Evolutionary conservation across 2,113 vertebrate genomes (phyloP).

Genomic region (Lagopus leucura): DNA sequence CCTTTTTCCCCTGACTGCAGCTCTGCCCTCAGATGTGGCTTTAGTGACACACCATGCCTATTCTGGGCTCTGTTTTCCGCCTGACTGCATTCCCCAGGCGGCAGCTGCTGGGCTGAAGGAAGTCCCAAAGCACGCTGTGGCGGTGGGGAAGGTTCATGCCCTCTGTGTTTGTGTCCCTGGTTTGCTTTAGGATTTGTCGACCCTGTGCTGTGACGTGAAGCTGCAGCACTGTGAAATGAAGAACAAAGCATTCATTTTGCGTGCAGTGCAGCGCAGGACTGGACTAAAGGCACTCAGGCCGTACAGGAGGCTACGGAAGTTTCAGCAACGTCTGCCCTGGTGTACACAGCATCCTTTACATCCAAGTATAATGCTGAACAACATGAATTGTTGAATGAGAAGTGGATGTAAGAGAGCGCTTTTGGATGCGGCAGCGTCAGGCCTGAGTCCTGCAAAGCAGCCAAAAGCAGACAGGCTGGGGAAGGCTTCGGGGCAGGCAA

Average conservation of each 20-base stretch:
- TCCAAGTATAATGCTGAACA: rapidly evolving
- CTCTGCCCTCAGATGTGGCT: neutral
- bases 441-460: neutral
- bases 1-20: neutral
- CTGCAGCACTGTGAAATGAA: neutral
- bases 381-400: neutral
- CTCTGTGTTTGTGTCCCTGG: neutral
- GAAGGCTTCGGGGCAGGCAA: too few species aligned
- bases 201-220: neutral
- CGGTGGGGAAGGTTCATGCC: neutral
- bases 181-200: neutral
- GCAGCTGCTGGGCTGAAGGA: neutral
- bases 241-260: neutral
- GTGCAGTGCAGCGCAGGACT: rapidly evolving
- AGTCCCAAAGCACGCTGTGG: rapidly evolving
- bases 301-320: rapidly evolving
- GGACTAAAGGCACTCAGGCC: rapidly evolving
- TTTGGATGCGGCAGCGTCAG: neutral
- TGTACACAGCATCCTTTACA: rapidly evolving
- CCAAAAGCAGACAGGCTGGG: rapidly evolving
- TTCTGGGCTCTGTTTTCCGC: neutral
- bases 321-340: rapidly evolving
- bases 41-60: rapidly evolving
- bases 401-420: too few species aligned
- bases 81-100: neutral